Conservation (phyloP, 2,113 vertebrate species). For the Eulemur macaco region DNA sequence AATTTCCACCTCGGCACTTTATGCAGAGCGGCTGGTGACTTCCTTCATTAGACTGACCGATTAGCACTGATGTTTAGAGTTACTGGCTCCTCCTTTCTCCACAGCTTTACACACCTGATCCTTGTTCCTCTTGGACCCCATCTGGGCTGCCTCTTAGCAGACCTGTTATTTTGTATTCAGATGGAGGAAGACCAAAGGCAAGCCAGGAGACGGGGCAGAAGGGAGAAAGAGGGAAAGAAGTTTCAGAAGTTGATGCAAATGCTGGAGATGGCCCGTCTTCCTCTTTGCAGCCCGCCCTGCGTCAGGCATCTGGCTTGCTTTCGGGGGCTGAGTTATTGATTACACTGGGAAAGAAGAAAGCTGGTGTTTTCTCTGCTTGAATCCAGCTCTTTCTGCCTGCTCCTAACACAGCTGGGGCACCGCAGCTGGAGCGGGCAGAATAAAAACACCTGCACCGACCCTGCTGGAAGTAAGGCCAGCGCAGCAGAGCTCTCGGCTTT, state of each 20-base stretch:
- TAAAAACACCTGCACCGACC: not conserved
- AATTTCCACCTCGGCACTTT: not conserved
- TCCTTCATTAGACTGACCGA: not conserved
- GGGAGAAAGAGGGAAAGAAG: not conserved
- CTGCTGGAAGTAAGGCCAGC: not conserved
- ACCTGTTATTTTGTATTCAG: not conserved
- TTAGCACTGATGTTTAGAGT: not conserved
- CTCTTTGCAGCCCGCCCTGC: not conserved
- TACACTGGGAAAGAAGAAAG: constrained; percentile 38
- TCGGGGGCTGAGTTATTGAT: constrained; percentile 69
- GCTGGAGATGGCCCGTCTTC: not conserved
- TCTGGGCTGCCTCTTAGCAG: not conserved
- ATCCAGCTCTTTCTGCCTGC: not conserved
- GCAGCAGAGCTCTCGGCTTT: not conserved
- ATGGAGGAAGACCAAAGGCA: not conserved
- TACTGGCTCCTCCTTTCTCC: not conserved
- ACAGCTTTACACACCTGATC: not conserved
- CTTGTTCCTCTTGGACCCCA: not conserved
- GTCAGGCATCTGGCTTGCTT: constrained; percentile 13
- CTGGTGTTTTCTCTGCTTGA: constrained; percentile 54
- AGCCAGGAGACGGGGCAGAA: not conserved
- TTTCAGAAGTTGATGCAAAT: not conserved
- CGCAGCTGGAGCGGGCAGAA: not conserved
- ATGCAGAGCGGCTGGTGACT: not conserved
- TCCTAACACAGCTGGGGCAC: constrained; percentile 12